Evolutionary conservation across 2,797 vertebrate genomes (phyloP).

Genomic region (Alcedo atthis): DNA sequence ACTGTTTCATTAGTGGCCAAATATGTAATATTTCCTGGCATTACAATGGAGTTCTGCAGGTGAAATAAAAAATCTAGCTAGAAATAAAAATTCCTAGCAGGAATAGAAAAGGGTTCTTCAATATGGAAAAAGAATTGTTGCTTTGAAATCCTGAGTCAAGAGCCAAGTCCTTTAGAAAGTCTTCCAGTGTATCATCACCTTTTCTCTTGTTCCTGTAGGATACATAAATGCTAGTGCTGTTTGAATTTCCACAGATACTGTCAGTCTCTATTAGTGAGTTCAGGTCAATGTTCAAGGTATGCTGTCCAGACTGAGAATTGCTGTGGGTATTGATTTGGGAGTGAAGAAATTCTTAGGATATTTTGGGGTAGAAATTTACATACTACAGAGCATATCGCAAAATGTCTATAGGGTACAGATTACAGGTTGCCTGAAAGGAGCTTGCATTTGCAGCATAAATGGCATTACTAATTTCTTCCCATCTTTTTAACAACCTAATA

Average conservation of each 20-base stretch:
- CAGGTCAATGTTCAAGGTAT: background rate
- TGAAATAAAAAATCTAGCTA: background rate
- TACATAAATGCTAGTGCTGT: background rate
- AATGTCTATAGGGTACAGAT: background rate
- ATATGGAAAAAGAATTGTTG: background rate
- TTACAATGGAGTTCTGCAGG: background rate
- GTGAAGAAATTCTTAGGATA: background rate
- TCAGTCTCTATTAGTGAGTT: background rate
- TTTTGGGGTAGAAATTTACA: background rate
- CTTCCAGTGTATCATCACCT: background rate
- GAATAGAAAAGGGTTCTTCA: background rate
- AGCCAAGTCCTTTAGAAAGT: background rate
- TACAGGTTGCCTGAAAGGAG: background rate
- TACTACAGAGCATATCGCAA: background rate
- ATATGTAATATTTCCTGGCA: background rate
- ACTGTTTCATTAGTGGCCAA: background rate
- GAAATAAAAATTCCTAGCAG: background rate
- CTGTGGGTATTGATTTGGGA: background rate
- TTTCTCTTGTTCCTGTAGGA: background rate
- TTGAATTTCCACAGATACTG: background rate
- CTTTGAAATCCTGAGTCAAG: background rate
- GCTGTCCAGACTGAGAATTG: background rate
- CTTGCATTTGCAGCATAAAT: background rate
- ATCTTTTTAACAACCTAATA: background rate
- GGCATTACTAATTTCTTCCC: background rate